Evolutionary conservation across 1,140 invertebrate genomes (phyloP).

Genomic region (Thaumatotibia leucotreta): DNA sequence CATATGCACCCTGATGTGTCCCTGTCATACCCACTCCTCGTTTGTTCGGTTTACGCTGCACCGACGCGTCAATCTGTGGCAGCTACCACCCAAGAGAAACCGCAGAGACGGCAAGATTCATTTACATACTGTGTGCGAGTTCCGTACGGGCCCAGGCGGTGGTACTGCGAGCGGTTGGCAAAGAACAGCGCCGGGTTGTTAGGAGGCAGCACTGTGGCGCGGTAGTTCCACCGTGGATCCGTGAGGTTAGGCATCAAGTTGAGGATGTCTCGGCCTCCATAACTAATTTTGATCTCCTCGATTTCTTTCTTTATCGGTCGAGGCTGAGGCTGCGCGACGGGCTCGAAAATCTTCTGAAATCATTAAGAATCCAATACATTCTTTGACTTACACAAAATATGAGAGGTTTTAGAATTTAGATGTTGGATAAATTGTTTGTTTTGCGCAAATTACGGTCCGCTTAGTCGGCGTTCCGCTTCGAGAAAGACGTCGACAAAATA

Average conservation of each 20-base stretch:
- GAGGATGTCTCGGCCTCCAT: conserved; percentile 65
- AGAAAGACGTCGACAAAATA: neutral
- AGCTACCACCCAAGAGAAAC: conserved; percentile 65
- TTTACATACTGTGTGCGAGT: conserved; percentile 70
- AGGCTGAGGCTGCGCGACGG: conserved; percentile 62
- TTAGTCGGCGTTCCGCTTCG: neutral
- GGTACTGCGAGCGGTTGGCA: conserved; percentile 73
- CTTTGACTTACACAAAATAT: neutral
- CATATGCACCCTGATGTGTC: conserved; percentile 66
- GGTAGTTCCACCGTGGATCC: conserved; percentile 63
- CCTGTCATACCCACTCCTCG: conserved; percentile 53
- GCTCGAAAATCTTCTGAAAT: conserved; percentile 69
- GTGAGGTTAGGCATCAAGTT: conserved; percentile 69
- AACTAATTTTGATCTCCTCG: conserved; percentile 59
- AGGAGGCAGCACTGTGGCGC: conserved; percentile 62
- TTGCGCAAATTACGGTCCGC: neutral
- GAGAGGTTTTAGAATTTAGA: too few species aligned
- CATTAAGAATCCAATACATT: conserved; percentile 12
- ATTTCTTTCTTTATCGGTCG: conserved; percentile 55
- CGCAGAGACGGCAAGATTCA: conserved; percentile 64
- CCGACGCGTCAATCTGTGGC: conserved; percentile 60
- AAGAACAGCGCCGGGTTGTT: conserved; percentile 73
- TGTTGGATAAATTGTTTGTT: too few species aligned
- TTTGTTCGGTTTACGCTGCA: conserved; percentile 54
- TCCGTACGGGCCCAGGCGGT: conserved; percentile 66